Conservation (phyloP, 2,888 invertebrate genomes). For the Pyrochroa serraticornis region DNA sequence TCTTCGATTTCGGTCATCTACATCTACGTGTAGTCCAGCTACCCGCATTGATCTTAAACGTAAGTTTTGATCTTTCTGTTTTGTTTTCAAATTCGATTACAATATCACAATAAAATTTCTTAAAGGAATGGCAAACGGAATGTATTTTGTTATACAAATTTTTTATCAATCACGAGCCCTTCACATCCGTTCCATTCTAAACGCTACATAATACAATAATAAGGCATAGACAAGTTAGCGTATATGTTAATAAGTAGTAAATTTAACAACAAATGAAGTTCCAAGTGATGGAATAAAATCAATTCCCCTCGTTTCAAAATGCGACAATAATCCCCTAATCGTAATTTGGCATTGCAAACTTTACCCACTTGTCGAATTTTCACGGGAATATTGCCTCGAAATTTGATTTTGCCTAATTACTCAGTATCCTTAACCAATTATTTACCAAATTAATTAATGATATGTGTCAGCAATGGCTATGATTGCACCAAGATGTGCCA, state of each 20-base stretch:
- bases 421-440: neutral
- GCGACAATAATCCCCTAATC: neutral
- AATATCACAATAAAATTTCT: slow-evolving; percentile 47
- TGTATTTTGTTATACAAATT: slow-evolving; percentile 23
- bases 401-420: slow-evolving; percentile 3
- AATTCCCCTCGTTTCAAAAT: neutral
- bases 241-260: slow-evolving; percentile 24
- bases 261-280: slow-evolving; percentile 4
- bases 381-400: neutral
- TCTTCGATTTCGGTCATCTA: neutral
- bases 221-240: slow-evolving; percentile 36
- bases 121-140: slow-evolving; percentile 33
- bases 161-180: slow-evolving; percentile 38
- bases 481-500: slow-evolving; percentile 91
- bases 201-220: slow-evolving; percentile 32
- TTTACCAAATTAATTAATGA: slow-evolving; percentile 20
- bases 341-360: too few relatives aligned
- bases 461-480: slow-evolving; percentile 48
- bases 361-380: neutral
- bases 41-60: neutral
- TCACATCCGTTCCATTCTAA: slow-evolving; percentile 37
- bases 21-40: slow-evolving; percentile 5
- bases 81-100: slow-evolving; percentile 46
- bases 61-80: slow-evolving; percentile 3
- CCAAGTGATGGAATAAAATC: neutral